Evolutionary conservation across 2,797 vertebrate genomes (phyloP).

Genomic region (Lophotriccus pileatus): DNA sequence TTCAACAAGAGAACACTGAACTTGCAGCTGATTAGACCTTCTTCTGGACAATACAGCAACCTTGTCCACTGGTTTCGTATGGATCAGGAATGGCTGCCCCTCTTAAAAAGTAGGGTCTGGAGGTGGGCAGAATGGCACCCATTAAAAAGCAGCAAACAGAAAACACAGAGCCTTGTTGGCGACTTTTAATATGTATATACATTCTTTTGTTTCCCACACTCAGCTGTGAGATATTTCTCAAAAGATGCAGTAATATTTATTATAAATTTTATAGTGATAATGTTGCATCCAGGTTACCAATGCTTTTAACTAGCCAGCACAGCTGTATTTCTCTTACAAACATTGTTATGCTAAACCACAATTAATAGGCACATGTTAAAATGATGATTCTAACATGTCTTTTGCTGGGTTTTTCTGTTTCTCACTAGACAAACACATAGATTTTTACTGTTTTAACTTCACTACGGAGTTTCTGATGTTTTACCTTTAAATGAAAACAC

Average conservation of each 20-base stretch:
- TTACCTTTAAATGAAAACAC: conserved; percentile 24
- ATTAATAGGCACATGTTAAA: neutral
- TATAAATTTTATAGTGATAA: neutral
- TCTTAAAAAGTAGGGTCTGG: neutral
- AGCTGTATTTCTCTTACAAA: neutral
- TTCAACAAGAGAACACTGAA: neutral
- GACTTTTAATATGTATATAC: neutral
- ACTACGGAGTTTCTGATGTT: neutral
- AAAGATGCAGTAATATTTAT: neutral
- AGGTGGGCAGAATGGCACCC: neutral
- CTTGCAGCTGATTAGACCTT: neutral
- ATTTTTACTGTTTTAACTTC: conserved; percentile 4
- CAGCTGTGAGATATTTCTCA: neutral
- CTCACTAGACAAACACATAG: neutral
- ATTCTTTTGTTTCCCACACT: neutral
- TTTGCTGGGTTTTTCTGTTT: neutral
- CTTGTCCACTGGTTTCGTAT: neutral
- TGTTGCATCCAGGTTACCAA: neutral
- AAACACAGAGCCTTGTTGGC: neutral
- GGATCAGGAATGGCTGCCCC: neutral
- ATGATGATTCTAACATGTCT: neutral
- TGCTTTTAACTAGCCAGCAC: neutral
- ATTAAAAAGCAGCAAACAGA: neutral
- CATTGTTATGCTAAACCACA: neutral
- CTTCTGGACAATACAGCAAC: neutral